These are phyloP conservation scores for Bos indicus DNA, from an alignment of 2,113 vertebrate genomes.

Conservation along the genomic window DNA sequence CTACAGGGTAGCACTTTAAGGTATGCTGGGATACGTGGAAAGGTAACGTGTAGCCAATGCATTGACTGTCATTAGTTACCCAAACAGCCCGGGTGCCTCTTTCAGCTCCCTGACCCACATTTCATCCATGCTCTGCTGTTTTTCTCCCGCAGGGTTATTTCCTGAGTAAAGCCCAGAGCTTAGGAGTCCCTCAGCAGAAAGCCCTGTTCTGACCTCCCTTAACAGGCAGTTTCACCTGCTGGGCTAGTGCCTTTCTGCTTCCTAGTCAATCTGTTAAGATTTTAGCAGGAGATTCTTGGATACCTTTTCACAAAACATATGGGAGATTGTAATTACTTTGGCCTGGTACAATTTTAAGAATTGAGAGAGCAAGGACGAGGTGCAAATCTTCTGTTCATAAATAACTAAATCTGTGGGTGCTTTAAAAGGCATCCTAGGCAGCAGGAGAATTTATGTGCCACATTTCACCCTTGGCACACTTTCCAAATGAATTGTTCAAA, in stretches of 20 bases:
- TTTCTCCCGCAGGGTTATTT: conserved; percentile 62
- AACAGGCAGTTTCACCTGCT: conserved; percentile 49
- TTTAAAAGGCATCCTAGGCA: conserved; percentile 55
- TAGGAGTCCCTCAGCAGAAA: conserved; percentile 38
- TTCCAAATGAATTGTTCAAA: conserved; percentile 73
- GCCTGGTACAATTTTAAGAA: conserved; percentile 43
- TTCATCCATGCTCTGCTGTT: conserved; percentile 58
- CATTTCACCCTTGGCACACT: conserved; percentile 71
- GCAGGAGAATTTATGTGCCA: conserved; percentile 64
- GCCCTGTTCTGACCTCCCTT: conserved; percentile 33
- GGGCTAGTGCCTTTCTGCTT: conserved; percentile 16
- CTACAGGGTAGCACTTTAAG: conserved; percentile 40
- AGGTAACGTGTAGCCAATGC: conserved; percentile 18
- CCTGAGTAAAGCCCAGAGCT: conserved; percentile 40
- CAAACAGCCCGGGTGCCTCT: conserved; percentile 6
- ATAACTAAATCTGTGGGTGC: conserved; percentile 65
- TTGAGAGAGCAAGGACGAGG: conserved; percentile 52
- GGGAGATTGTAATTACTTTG: conserved; percentile 57
- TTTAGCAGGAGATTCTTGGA: conserved; percentile 47
- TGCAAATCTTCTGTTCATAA: conserved; percentile 72
- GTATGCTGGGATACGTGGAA: conserved; percentile 43
- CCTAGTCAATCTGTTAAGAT: conserved; percentile 27
- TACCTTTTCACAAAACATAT: conserved; percentile 61
- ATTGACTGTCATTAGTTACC: conserved; percentile 60
- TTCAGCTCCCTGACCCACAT: conserved; percentile 49